Conservation (phyloP, 2,888 invertebrate species). For the Toxonevra muliebris region DNA sequence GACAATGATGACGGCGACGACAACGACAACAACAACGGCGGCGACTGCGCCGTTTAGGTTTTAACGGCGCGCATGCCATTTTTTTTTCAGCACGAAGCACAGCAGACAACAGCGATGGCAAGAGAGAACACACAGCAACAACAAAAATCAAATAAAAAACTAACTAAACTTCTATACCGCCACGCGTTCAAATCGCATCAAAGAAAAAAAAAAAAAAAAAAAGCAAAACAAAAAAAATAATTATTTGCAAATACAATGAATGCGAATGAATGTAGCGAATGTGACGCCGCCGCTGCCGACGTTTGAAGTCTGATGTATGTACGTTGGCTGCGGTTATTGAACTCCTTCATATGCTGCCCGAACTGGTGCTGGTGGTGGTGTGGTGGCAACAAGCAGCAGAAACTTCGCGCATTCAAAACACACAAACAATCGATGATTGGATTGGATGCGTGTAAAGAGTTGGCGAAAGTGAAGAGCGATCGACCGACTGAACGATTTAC, state of each 20-base stretch:
- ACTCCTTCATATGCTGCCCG: background rate
- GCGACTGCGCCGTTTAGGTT: background rate
- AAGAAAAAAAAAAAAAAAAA: background rate
- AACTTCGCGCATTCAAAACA: background rate
- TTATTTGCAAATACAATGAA: background rate
- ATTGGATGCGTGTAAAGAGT: constrained; percentile 21
- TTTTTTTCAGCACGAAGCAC: background rate
- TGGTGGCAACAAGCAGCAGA: background rate
- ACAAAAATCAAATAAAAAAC: background rate
- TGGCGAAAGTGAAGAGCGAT: constrained; percentile 56
- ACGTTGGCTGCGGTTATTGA: background rate
- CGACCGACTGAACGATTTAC: constrained; percentile 24
- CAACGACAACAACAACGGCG: constrained; percentile 2
- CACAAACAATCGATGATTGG: background rate
- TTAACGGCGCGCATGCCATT: background rate
- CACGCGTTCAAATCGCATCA: too few relatives aligned
- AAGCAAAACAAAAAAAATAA: background rate
- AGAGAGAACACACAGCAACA: background rate
- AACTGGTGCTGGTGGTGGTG: background rate
- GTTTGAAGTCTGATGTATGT: background rate
- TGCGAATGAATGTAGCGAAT: too few relatives aligned
- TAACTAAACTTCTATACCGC: too few relatives aligned
- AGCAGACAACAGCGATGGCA: background rate
- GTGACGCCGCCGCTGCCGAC: background rate
- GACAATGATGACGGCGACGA: background rate